Evolutionary conservation across 2,113 vertebrate genomes (phyloP).

Genomic region (Desmodus rotundus): DNA sequence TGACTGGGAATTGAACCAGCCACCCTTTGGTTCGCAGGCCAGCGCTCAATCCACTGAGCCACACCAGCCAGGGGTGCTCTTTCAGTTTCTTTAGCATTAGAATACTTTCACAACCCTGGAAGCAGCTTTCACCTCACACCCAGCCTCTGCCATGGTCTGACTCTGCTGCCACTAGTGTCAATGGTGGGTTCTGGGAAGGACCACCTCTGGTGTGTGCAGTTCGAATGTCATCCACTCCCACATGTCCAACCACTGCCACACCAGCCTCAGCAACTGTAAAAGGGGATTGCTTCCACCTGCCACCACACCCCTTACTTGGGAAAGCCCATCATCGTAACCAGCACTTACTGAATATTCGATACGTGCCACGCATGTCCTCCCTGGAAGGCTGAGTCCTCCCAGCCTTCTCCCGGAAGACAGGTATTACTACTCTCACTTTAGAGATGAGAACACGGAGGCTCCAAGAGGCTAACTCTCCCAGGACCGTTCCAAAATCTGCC

Average conservation of each 20-base stretch:
- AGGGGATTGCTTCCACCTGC: background rate
- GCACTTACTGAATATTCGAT: background rate
- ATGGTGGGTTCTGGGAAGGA: background rate
- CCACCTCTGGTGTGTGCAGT: background rate
- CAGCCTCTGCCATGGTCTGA: background rate
- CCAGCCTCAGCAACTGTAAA: background rate
- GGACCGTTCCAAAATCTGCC: background rate
- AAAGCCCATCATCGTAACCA: background rate
- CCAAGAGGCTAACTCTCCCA: background rate
- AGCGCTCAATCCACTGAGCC: too few species aligned
- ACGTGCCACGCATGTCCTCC: background rate
- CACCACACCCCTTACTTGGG: background rate
- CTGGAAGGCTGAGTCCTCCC: background rate
- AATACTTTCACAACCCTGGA: background rate
- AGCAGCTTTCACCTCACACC: background rate
- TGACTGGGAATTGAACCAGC: too few species aligned
- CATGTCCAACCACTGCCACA: background rate
- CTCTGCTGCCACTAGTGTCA: background rate
- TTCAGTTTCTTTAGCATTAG: background rate
- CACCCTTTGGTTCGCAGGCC: too few species aligned
- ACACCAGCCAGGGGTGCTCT: background rate
- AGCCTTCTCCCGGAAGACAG: background rate
- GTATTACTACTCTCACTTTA: background rate
- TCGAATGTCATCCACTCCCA: background rate
- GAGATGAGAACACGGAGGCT: background rate